Evolutionary conservation across 2,888 invertebrate species (phyloP).

Genomic region (Colostygia pectinataria): DNA sequence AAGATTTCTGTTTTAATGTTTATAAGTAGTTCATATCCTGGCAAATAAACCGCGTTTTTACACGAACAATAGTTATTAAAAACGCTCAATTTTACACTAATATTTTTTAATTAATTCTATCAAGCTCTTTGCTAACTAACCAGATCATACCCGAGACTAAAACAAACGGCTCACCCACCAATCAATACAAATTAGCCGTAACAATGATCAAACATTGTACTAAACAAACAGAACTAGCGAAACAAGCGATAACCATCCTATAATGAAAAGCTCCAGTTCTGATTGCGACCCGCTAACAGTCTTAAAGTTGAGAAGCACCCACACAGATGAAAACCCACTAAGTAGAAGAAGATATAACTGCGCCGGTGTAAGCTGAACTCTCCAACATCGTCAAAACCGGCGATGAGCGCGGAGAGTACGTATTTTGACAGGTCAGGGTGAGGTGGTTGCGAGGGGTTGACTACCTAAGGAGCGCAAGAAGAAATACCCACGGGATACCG

Average conservation of each 20-base stretch:
- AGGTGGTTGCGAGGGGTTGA: conserved; percentile 52
- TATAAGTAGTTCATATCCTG: no score
- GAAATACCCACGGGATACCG: conserved; percentile 56
- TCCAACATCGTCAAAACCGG: conserved; percentile 35
- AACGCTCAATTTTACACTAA: no score
- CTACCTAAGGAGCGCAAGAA: conserved; percentile 74
- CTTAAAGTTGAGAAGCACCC: conserved; percentile 58
- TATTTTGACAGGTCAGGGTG: conserved; percentile 57
- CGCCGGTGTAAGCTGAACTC: conserved; percentile 40
- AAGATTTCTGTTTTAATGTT: no score
- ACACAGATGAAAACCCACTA: conserved; percentile 59
- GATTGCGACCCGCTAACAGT: conserved; percentile 80
- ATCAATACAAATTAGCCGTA: conserved; percentile 40
- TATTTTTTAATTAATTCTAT: no score
- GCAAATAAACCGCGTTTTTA: no score
- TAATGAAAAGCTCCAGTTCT: conserved; percentile 77
- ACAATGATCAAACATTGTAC: conserved; percentile 44
- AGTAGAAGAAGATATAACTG: conserved; percentile 55
- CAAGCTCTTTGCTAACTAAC: background rate
- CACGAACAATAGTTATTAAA: no score
- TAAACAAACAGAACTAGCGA: conserved; percentile 64
- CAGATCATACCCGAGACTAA: conserved; percentile 18
- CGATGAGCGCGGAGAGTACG: conserved; percentile 34
- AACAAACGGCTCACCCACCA: conserved; percentile 39
- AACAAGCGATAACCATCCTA: conserved; percentile 75